A percentile compares a stretch with the other conserved stretches of the same genome.
These are phyloP conservation scores for Eupleurogrammus muticus DNA, from an alignment of 2,797 vertebrate genomes.

Conservation along the genomic window DNA sequence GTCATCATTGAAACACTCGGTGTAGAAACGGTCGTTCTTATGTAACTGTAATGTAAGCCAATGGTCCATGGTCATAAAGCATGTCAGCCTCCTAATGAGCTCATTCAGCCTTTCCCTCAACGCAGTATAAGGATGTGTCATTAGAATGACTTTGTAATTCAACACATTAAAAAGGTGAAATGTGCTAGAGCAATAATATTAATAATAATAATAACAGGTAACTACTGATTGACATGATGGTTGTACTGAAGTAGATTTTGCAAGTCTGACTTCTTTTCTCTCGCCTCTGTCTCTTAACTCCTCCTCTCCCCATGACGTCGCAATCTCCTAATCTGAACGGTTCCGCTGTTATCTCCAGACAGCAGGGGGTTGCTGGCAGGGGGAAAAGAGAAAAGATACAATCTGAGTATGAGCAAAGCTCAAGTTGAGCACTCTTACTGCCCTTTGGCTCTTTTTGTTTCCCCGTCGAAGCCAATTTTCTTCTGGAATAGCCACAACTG, in stretches of 20 bases:
- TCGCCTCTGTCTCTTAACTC: conserved; percentile 2
- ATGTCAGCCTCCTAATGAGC: conserved; percentile 49
- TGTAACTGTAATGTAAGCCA: conserved; percentile 59
- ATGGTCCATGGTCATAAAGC: conserved; percentile 45
- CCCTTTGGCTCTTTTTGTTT: conserved; percentile 59
- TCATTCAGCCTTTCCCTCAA: conserved; percentile 32
- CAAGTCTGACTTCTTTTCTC: conserved; percentile 26
- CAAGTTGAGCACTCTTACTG: conserved; percentile 50
- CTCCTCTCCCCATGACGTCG: conserved; percentile 9
- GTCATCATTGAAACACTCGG: conserved; percentile 54
- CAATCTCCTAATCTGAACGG: conserved; percentile 31
- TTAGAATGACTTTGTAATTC: conserved; percentile 1
- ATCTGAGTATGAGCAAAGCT: conserved; percentile 45
- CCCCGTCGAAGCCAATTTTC: conserved; percentile 41
- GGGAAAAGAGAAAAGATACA: background rate
- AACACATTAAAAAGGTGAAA: background rate
- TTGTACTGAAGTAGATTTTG: conserved; percentile 31
- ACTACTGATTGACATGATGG: conserved; percentile 5
- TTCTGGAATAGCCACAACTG: conserved; percentile 29
- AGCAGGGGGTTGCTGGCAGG: conserved; percentile 21
- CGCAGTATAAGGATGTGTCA: background rate
- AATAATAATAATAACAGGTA: background rate
- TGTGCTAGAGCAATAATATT: no score
- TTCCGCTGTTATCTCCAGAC: conserved; percentile 47
- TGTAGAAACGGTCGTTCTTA: conserved; percentile 60